Conservation (phyloP, 35 echinoderm and acorn worm genomes). For the Diadema setosum region DNA sequence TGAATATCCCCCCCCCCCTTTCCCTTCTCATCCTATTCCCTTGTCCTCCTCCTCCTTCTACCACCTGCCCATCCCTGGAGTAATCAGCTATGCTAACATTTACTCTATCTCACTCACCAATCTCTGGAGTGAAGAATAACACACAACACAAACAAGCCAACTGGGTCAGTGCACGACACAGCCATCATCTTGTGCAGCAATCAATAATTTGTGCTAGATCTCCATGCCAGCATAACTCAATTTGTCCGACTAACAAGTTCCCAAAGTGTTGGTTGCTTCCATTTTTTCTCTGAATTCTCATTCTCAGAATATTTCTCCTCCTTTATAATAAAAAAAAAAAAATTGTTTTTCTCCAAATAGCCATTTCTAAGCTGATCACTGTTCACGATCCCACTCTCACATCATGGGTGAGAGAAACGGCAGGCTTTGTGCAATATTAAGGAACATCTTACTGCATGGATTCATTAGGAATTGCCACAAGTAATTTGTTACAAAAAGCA, state of each 20-base stretch:
- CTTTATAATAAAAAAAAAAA: no score
- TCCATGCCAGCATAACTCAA: neutral
- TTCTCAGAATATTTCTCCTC: no score
- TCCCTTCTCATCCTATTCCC: neutral
- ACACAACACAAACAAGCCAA: conserved; percentile 13
- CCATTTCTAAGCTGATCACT: no score
- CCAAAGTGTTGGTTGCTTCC: neutral
- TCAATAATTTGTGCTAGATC: conserved; percentile 19
- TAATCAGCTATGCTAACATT: conserved; percentile 35
- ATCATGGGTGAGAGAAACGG: no score
- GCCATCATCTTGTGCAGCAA: neutral
- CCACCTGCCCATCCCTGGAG: neutral
- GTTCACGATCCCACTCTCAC: no score
- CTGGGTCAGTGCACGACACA: neutral
- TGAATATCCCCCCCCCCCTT: neutral
- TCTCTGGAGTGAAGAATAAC: conserved; percentile 32
- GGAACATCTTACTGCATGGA: no score
- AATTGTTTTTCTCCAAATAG: no score
- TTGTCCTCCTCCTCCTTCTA: neutral
- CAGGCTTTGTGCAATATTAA: no score
- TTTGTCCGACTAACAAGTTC: conserved; percentile 16
- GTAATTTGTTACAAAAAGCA: no score
- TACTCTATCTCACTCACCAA: conserved; percentile 20
- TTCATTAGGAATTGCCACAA: no score
- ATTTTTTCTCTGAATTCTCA: no score